Base-by-base conservation (phyloP, 2,113 vertebrate species). In the Jacana jacana region DNA sequence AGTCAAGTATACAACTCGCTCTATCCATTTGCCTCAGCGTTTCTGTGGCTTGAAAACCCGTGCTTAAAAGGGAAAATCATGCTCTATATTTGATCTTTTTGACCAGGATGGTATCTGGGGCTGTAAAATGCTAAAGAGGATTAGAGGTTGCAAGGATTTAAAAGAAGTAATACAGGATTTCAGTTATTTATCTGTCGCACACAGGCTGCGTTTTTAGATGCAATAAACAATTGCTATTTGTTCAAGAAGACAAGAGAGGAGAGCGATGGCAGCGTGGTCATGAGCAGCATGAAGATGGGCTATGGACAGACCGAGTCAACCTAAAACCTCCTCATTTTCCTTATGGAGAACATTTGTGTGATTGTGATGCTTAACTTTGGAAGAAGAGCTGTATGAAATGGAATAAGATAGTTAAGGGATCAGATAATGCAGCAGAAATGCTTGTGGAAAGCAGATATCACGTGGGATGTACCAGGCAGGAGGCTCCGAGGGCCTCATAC, bases 401-500 rank as follows among this genome's bases (percentile, higher is more conserved):
- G 42, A 78, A 20, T 28, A 18, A 87, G 65, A 13, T 17, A 39
- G 57, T 61, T 17, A 23, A 78, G 37, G 48, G 23, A 57, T 40
- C 60, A 20, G 88, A 37, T 49, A 49, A 78, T 19, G 35, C 52
- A 57, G 58, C 40, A 72, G 33, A 27, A 79, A 68, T 12, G 6
- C 52, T 31, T 19, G 14, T 27, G 48, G 48, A 39, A 51, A 76
- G 33, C 0, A 23, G 39, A 13, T 19, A 10, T 44, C 4, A 4
- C 0, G 1, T 25, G 30, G 18, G 35, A 18, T 49, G 1, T 4
- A 7, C 2, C 15, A 15, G 49, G 49, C 31, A 28, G 23, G 71
- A 61, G 64, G 46, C 19, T 44, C 17, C 0, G 0, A 28, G 44
- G 31, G 52, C 13, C 65, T 16, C 3, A 0, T 39, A 51, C 65